A percentile compares a stretch with the other conserved stretches of the same genome.
Conservation (phyloP, 2,113 vertebrate genomes). For the Epinephelus cyanopodus region DNA sequence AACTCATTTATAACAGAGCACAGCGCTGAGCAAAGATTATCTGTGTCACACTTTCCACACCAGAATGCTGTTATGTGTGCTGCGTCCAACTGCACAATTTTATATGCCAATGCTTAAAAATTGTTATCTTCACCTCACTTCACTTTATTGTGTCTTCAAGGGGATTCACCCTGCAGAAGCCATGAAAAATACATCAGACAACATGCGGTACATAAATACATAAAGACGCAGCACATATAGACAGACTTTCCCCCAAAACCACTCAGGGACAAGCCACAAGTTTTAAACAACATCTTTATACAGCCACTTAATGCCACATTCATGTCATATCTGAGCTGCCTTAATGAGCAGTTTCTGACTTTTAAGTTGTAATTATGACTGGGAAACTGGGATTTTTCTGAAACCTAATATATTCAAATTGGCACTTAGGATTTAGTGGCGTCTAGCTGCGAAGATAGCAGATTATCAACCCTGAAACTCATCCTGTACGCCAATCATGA, state of each 20-base stretch:
- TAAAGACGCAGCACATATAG: background rate
- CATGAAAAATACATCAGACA: constrained; percentile 13
- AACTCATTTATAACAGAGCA: constrained; percentile 14
- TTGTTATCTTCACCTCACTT: background rate
- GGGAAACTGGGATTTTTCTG: background rate
- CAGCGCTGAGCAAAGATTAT: constrained; percentile 11
- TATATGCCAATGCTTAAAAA: background rate
- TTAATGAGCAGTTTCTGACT: background rate
- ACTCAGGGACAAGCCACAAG: background rate
- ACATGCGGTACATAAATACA: background rate
- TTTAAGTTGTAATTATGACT: too few species aligned
- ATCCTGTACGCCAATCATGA: too few species aligned
- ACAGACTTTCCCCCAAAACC: background rate
- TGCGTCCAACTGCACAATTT: background rate
- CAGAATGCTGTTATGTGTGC: background rate
- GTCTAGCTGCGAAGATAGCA: too few species aligned
- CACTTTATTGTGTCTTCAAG: background rate
- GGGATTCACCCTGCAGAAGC: background rate
- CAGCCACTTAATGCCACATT: background rate
- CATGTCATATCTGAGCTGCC: background rate
- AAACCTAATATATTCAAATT: background rate
- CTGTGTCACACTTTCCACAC: background rate
- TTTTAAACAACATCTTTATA: background rate
- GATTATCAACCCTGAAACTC: too few species aligned
- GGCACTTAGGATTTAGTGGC: too few species aligned